Base-by-base conservation (phyloP, 1,140 invertebrate genomes). In the Belonocnema kinseyi region DNA sequence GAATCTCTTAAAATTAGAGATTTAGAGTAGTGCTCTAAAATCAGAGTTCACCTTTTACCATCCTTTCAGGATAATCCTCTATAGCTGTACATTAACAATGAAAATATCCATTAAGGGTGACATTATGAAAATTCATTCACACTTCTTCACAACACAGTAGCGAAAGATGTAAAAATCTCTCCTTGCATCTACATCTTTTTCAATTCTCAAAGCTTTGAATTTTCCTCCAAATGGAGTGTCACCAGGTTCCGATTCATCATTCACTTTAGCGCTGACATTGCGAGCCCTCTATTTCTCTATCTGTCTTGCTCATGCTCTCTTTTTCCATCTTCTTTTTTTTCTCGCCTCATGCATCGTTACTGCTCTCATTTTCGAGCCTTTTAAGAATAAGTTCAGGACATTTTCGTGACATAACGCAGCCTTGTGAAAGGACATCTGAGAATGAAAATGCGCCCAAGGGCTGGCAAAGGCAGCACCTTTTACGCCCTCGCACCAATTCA, bases 401-500 rank as follows among this genome's bases (percentile, higher is more conserved):
- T 53, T 71, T 77, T 72, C 53, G 79, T 79, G 82, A 83, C 79
- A 83, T 79, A 83, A 83, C 79, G 53, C 61, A 75, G 78, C 54
- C n/a, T 26, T 61, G 11, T 80, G 19, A 33, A 56, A 71, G 51
- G 21, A 53, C 51, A 53, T n/a, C 19, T 16, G 7, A 75, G 78
- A 82, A 82, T 77, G 73, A 74, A 72, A 52, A 26, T 58, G 46
- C 21, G 19, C 33, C 72, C 70, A 78, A 76, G 72, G 81, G 76
- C 72, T 26, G 80, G 33, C 78, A 71, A 33, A 80, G 79, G 78
- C 77, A 82, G 77, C 82, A 86, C 82, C 85, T 88, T 87, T 82
- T 84, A 80, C 80, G 81, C 78, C 82, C 76, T 82, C 78, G 73
- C 80, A 81, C 82, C 82, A 85, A 86, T 87, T 78, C 85, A 80